Percentiles rank a stretch among this genome's conserved stretches.
phyloP scores from a whole-genome alignment of 2,888 invertebrate genomes.

The Tetragonisca angustula region DNA sequence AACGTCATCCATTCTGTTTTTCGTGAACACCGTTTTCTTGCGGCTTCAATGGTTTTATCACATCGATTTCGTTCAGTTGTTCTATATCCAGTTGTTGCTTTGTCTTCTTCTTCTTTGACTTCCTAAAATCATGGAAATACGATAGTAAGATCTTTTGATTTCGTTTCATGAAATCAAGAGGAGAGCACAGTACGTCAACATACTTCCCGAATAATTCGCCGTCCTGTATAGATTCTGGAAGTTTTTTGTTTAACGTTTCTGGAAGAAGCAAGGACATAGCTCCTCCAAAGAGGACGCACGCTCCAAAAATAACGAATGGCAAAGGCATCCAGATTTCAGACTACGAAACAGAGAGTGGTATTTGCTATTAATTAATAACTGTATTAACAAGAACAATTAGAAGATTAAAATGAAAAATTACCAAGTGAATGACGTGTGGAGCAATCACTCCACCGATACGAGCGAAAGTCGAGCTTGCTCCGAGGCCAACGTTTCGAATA shows the following conservation, averaged over 20 bases:
- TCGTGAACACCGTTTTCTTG: conserved; percentile 79
- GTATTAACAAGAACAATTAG: neutral
- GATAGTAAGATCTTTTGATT: neutral
- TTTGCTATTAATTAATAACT: neutral
- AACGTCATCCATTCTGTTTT: conserved; percentile 80
- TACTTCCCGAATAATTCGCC: conserved; percentile 87
- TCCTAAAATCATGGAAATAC: conserved; percentile 51
- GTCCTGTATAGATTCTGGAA: conserved; percentile 89
- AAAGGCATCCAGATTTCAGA: conserved; percentile 86
- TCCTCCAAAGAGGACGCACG: conserved; percentile 86
- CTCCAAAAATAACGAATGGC: conserved; percentile 87
- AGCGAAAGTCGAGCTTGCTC: conserved; percentile 87
- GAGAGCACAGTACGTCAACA: conserved; percentile 4
- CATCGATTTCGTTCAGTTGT: conserved; percentile 75
- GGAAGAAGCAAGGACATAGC: conserved; percentile 86
- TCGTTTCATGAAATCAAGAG: neutral
- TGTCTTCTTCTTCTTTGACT: conserved; percentile 69
- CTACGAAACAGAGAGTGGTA: conserved; percentile 77
- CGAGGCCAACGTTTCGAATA: conserved; percentile 88
- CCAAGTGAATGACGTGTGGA: conserved; percentile 86
- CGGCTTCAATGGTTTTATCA: conserved; percentile 76
- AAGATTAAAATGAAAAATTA: conserved; percentile 74
- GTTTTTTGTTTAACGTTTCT: conserved; percentile 87
- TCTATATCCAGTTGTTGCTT: conserved; percentile 75
- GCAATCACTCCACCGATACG: conserved; percentile 87